phyloP scores from a whole-genome alignment of 2,113 vertebrate genomes.

The Panthera leo region DNA sequence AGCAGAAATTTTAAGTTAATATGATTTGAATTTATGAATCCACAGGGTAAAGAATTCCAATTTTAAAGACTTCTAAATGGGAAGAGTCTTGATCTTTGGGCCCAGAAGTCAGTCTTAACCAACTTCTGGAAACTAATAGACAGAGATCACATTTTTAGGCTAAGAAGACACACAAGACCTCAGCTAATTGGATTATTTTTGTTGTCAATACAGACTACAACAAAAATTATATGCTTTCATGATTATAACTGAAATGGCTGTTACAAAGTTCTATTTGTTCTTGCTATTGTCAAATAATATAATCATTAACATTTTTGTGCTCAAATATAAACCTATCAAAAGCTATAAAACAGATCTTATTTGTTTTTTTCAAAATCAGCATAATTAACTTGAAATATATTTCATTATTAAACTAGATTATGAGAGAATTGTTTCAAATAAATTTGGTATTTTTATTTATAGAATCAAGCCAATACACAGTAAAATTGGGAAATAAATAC shows the following conservation, averaged over 20 bases:
- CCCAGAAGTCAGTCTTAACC: background rate
- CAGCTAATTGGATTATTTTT: background rate
- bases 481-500: conserved; percentile 3
- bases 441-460: conserved; percentile 35
- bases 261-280: background rate
- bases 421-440: conserved; percentile 29
- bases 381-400: conserved; percentile 1
- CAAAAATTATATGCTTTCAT: conserved; percentile 13
- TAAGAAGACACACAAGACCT: background rate
- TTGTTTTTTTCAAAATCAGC: background rate
- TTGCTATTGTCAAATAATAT: background rate
- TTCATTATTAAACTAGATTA: background rate
- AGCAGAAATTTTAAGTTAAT: background rate
- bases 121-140: background rate
- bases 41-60: background rate
- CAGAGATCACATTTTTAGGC: background rate
- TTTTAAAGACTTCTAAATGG: conserved; percentile 14
- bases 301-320: background rate
- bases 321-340: background rate
- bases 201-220: background rate
- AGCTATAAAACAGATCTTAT: background rate
- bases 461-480: conserved; percentile 24
- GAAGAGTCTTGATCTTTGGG: background rate
- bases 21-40: background rate
- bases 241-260: background rate